A percentile compares a stretch with the other conserved stretches of the same genome.
phyloP scores from a whole-genome alignment of 2,888 invertebrate species.

The Drosophila testacea region DNA sequence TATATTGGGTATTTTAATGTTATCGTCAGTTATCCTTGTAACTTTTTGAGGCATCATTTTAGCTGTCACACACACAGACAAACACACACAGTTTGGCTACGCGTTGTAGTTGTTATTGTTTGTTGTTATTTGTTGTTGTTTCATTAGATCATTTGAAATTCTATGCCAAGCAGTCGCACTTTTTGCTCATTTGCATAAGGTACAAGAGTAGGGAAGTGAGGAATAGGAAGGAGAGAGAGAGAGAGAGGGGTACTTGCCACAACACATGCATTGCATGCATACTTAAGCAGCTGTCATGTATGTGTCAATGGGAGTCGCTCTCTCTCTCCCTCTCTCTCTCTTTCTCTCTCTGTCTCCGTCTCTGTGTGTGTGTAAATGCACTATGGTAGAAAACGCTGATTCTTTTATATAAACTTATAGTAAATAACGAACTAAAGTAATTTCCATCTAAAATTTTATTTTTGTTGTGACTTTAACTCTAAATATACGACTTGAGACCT shows the following conservation, averaged over 20 bases:
- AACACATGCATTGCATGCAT: slow-evolving; percentile 52
- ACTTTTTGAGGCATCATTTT: not conserved
- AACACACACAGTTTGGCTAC: not conserved
- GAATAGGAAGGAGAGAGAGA: not conserved
- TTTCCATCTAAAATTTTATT: too few species aligned
- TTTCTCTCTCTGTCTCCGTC: too few species aligned
- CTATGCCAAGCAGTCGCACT: slow-evolving; percentile 68
- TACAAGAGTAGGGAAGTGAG: not conserved
- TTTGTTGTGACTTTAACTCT: too few species aligned
- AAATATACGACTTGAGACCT: too few species aligned
- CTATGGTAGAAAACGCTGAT: too few species aligned
- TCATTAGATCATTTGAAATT: slow-evolving; percentile 75
- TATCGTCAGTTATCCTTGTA: not conserved
- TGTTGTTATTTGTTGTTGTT: slow-evolving; percentile 37
- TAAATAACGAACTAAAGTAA: too few species aligned
- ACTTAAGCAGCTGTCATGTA: slow-evolving; percentile 47
- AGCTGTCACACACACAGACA: not conserved
- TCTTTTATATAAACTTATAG: too few species aligned
- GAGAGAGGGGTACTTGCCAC: not conserved
- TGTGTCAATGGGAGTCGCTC: slow-evolving; percentile 6
- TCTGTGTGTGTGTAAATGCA: slow-evolving; percentile 20
- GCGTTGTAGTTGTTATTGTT: slow-evolving; percentile 14
- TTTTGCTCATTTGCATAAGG: slow-evolving; percentile 65
- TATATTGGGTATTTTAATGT: slow-evolving; percentile 1
- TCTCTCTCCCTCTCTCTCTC: slow-evolving; percentile 24